These are phyloP conservation scores for Hyppa rectilinea DNA, from an alignment of 2,888 invertebrate species.

Conservation along the genomic window DNA sequence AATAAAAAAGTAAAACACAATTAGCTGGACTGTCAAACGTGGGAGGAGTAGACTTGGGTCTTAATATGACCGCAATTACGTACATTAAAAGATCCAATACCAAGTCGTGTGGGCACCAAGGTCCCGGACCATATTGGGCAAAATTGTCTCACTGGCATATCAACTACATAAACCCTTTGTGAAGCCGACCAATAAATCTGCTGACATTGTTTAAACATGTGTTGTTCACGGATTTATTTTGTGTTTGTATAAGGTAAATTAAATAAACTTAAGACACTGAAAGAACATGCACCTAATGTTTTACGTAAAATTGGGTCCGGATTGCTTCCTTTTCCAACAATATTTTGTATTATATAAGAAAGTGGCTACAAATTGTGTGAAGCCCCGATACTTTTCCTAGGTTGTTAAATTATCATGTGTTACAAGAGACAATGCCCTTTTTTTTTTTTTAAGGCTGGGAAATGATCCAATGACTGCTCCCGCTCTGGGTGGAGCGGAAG, in stretches of 20 bases:
- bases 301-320: too few species aligned
- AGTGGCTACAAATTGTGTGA: too few species aligned
- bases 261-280: background rate
- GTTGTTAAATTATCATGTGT: too few species aligned
- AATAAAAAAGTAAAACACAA: conserved; percentile 71
- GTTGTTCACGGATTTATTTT: conserved; percentile 48
- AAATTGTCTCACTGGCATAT: conserved; percentile 79
- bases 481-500: too few species aligned
- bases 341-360: too few species aligned
- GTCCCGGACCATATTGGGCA: conserved; percentile 83
- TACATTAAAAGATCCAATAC: conserved; percentile 86
- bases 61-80: conserved; percentile 87
- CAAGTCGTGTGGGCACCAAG: conserved; percentile 85
- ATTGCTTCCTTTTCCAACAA: too few species aligned
- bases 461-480: too few species aligned
- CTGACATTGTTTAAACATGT: conserved; percentile 62
- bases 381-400: too few species aligned
- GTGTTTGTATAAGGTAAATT: conserved; percentile 21
- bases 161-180: conserved; percentile 76
- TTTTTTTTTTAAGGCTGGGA: too few species aligned
- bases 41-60: conserved; percentile 81
- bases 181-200: conserved; percentile 64
- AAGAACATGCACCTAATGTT: too few species aligned
- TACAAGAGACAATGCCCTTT: too few species aligned
- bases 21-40: conserved; percentile 74